A percentile compares a stretch with the other conserved stretches of the same genome.
Evolutionary conservation across 37 sponge, comb jelly and placozoan genomes (phyloP).

Genomic region (Haliclona indistincta): DNA sequence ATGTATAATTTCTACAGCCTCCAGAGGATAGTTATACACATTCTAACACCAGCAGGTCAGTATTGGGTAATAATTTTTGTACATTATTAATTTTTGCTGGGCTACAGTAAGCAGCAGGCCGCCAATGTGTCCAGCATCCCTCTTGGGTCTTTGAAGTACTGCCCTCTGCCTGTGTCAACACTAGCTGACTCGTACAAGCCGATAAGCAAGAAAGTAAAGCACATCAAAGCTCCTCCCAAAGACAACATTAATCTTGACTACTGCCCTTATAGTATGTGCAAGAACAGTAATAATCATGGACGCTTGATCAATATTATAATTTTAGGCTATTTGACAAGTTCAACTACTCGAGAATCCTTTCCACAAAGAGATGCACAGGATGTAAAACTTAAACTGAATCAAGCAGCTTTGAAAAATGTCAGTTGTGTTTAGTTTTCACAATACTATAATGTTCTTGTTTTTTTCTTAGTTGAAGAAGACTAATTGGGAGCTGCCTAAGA

Average conservation of each 20-base stretch:
- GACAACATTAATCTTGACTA: conserved; percentile 25
- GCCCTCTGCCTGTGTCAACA: not conserved
- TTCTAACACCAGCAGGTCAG: no score
- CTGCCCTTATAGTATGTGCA: not conserved
- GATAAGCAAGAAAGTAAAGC: not conserved
- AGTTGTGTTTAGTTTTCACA: not conserved
- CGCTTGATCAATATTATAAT: not conserved
- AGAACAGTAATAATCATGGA: not conserved
- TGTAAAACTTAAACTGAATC: not conserved
- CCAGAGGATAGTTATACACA: not conserved
- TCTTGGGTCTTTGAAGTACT: not conserved
- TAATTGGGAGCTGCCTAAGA: conserved; percentile 39
- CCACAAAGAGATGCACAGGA: not conserved
- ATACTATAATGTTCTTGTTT: not conserved
- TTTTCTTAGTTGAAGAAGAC: conserved; percentile 14
- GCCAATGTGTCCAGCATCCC: conserved; percentile 8
- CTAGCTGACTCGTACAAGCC: not conserved
- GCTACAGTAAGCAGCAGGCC: no score
- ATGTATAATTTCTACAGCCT: not conserved
- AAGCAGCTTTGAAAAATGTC: not conserved
- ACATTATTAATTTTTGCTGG: no score
- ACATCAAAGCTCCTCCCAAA: not conserved
- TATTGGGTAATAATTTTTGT: not conserved
- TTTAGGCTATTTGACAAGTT: conserved; percentile 5
- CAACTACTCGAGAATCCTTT: conserved; percentile 10